phyloP scores from a whole-genome alignment of 2,888 invertebrate species.

The Dicycla oo region DNA sequence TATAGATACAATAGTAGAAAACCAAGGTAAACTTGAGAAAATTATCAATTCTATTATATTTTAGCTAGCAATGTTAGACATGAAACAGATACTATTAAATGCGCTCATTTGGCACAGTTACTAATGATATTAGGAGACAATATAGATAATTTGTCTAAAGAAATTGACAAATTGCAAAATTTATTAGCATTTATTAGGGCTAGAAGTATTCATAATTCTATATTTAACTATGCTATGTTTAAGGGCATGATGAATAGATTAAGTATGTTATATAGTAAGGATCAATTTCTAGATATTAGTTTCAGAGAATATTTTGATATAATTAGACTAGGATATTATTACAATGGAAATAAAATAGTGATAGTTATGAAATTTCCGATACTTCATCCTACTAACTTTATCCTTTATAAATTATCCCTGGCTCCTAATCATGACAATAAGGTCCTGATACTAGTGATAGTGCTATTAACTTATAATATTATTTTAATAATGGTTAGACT shows the following conservation, averaged over 20 bases:
- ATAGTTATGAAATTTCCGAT: too few species aligned
- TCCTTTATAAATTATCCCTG: too few species aligned
- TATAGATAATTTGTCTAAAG: slow-evolving; percentile 1
- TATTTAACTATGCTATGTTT: slow-evolving; percentile 1
- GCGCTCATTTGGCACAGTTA: background rate
- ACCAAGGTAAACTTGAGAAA: background rate
- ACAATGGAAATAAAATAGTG: too few species aligned
- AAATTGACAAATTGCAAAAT: background rate
- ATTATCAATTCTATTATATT: slow-evolving; percentile 2
- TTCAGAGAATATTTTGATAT: too few species aligned
- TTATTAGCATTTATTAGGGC: background rate
- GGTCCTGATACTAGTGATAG: too few species aligned
- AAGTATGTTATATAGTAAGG: background rate
- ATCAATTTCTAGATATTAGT: background rate
- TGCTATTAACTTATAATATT: too few species aligned
- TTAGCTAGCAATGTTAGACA: background rate
- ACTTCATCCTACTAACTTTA: too few species aligned
- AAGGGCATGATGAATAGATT: background rate
- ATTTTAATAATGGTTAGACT: too few species aligned
- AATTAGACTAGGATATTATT: too few species aligned
- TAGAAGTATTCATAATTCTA: background rate
- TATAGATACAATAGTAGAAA: slow-evolving; percentile 1
- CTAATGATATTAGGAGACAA: background rate
- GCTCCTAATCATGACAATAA: too few species aligned
- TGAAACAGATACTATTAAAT: background rate